These are phyloP conservation scores for Hystrix brachyura DNA, from an alignment of 2,113 vertebrate genomes.

Conservation along the genomic window DNA sequence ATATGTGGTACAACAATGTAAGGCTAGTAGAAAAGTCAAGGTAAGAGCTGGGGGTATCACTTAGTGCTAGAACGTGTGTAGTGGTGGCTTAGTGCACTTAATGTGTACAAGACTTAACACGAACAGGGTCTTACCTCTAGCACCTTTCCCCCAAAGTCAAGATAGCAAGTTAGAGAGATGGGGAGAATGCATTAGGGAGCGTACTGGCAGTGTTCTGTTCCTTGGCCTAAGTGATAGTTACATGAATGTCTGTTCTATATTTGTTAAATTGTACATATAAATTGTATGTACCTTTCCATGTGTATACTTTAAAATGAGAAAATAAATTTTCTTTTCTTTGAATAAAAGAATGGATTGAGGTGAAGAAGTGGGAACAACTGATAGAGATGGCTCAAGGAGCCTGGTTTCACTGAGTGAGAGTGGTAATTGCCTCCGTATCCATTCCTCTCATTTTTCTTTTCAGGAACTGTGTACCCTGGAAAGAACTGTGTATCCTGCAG, in stretches of 20 bases:
- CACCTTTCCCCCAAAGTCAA: neutral
- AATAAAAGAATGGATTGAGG: neutral
- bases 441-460: constrained; percentile 5
- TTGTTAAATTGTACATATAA: neutral
- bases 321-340: neutral
- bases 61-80: neutral
- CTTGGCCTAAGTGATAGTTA: neutral
- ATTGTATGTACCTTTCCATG: neutral
- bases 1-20: neutral
- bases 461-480: neutral
- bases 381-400: neutral
- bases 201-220: neutral
- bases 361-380: neutral
- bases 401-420: neutral
- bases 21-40: constrained; percentile 28
- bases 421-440: neutral
- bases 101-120: no score
- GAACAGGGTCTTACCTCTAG: neutral
- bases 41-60: neutral
- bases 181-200: neutral
- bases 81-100: neutral
- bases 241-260: neutral
- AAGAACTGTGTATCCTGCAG: neutral
- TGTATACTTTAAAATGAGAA: constrained; percentile 19
- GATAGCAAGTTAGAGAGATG: neutral